Base-by-base conservation (phyloP, 2,113 vertebrate species). In the Rhinogobius similis region DNA sequence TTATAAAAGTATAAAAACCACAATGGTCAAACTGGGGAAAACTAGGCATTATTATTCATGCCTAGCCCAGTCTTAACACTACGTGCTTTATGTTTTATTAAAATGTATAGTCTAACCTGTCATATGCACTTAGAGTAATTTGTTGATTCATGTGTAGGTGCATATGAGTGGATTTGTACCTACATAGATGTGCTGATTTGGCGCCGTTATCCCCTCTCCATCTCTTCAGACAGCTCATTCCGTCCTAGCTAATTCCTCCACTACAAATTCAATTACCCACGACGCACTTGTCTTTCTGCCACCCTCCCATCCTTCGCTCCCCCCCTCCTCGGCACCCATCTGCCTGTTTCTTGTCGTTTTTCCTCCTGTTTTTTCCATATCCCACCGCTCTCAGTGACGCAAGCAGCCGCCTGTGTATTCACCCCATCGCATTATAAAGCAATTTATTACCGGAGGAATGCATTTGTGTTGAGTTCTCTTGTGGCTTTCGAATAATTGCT, bases 241-340 rank as follows among this genome's bases (percentile, higher is more conserved):
- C 65, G 69, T 73, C 71, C 77, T 67, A 65, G 68, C 61, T 74
- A 62, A 77, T 72, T 88, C 74, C 71, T 44, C 62, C 74, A 73
- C 65, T 73, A 67, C 74, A 78, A 76, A 83, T 77, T 77, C 55
- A 78, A 58, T 82, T 77, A 81, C 65, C 59, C 32, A 36, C 2
- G 24, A 76, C 65, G 67, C 69, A 56, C 72, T 75, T 64, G 61
- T 78, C 67, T 76, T 12, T 27, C 43, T 62, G 36, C 32, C 68
- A 39, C 68, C 39, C 23, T 5, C 53, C 18, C 58, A 36, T 24
- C 61, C 20, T n/a, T n/a, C 18, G 7, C 11, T 36, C 12, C 24
- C 41, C 53, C 29, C 39, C 46, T 62, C 56, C 36, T 8, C 43
- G 21, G 36, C 41, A 62, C 56, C 36, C 11, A 2, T 32, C 65